Evolutionary conservation across 2,113 vertebrate species (phyloP).

Genomic region (Phrynosoma platyrhinos): DNA sequence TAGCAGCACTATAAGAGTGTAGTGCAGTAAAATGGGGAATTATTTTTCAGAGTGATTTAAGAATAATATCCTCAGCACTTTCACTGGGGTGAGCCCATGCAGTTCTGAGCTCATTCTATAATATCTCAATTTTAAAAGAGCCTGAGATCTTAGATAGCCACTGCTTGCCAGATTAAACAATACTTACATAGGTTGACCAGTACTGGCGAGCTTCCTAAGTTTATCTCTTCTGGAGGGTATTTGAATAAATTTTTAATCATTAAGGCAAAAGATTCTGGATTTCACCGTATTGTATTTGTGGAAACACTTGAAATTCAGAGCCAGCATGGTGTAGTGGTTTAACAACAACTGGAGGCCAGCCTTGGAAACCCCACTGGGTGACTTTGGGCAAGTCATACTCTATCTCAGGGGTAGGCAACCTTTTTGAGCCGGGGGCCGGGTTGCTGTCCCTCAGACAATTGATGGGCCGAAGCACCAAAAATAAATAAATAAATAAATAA

Average conservation of each 20-base stretch:
- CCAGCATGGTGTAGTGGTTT: no score
- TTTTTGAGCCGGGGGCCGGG: no score
- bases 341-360: no score
- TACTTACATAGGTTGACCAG: not conserved
- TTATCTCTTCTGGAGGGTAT: not conserved
- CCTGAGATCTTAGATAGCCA: not conserved
- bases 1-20: no score
- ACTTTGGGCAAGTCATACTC: no score
- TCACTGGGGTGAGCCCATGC: not conserved
- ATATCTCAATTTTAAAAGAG: not conserved
- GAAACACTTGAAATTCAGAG: no score
- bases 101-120: not conserved
- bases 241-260: not conserved
- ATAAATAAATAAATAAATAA: no score
- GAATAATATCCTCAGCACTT: not conserved
- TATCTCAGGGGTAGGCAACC: no score
- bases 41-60: not conserved
- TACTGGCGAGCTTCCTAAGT: not conserved
- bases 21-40: no score
- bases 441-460: no score
- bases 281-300: not conserved
- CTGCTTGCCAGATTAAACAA: not conserved
- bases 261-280: not conserved
- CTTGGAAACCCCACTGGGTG: no score
- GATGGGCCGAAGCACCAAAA: no score